Evolutionary conservation across 2,797 vertebrate genomes (phyloP), one percentile per base, ranked within the genome.

Genomic region (Lophotriccus pileatus): DNA sequence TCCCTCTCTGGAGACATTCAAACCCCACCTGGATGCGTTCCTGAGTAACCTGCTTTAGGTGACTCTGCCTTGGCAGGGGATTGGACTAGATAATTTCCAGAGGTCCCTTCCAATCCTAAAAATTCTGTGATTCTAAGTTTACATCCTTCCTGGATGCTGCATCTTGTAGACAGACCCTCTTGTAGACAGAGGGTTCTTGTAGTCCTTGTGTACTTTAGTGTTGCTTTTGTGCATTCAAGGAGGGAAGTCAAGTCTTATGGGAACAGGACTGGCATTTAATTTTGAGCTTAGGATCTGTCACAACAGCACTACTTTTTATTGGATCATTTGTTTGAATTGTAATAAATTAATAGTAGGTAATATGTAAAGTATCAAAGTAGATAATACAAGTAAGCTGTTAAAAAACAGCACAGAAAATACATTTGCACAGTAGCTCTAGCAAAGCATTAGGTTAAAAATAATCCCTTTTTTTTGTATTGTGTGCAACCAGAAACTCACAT

Each of bases 141-240:
- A 2, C 14, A 10, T 32, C 49, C 4, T 50, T 82, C 10, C 44
- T 28, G 44, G 22, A 2, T 79, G 32, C 44, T 55, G 15, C 41
- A 1, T 39, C n/a, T 50, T 41, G 63, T 16, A 34, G 50, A 5
- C 36, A 32, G 32, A 69, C 41, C 41, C 41, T 37, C 34, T 50
- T 36, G 62, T 16, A 34, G 50, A 4, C 36, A 30, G 34, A 66
- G 7, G 23, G 8, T 11, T 27, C 70, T 74, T 85, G 56, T 80
- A 21, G 27, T 69, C 12, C 25, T 74, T 1, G 0, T 2, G 0
- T 44, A 6, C 13, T 53, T 75, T 64, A n/a, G 23, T 68, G 4
- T 20, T 41, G 27, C 52, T 21, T 46, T 15, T 36, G 20, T 69
- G 59, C 6, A 15, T 79, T 37, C 28, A 17, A 34, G 55, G 68